phyloP scores from a whole-genome alignment of 2,797 vertebrate genomes.

The Ctenochaetus hawaiiensis region DNA sequence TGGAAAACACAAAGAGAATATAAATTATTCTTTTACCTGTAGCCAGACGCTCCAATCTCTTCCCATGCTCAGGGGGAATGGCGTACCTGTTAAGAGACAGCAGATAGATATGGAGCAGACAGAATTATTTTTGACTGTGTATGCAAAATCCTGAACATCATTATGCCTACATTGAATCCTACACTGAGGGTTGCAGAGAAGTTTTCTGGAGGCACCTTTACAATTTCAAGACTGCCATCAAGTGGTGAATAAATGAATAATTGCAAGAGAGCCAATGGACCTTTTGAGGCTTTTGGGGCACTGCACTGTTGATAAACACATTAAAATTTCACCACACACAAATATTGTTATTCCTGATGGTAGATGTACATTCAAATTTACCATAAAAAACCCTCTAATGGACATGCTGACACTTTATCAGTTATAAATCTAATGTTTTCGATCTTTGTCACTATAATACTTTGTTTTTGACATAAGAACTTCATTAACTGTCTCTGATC shows the following conservation, averaged over 20 bases:
- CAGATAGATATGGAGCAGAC: constrained; percentile 30
- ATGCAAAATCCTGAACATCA: constrained; percentile 32
- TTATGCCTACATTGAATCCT: constrained; percentile 18
- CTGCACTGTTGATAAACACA: neutral
- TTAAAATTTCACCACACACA: neutral
- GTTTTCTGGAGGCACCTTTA: constrained; percentile 2
- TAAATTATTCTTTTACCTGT: constrained; percentile 76
- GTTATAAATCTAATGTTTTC: neutral
- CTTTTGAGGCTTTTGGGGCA: neutral
- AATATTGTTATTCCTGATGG: neutral
- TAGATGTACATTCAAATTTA: neutral
- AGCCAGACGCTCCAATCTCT: constrained; percentile 87
- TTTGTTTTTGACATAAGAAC: neutral
- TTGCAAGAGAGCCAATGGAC: neutral
- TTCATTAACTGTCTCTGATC: neutral
- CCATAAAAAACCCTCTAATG: neutral
- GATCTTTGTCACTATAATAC: constrained; percentile 1
- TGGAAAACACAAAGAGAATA: constrained; percentile 32
- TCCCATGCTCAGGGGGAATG: constrained; percentile 88
- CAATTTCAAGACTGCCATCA: constrained; percentile 80
- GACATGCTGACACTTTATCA: constrained; percentile 6
- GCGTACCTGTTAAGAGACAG: constrained; percentile 82
- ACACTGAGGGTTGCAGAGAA: neutral
- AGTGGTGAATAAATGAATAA: constrained; percentile 66
- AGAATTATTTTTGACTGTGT: constrained; percentile 44